Conservation (phyloP, 2,113 vertebrate species). For the Callipepla squamata region DNA sequence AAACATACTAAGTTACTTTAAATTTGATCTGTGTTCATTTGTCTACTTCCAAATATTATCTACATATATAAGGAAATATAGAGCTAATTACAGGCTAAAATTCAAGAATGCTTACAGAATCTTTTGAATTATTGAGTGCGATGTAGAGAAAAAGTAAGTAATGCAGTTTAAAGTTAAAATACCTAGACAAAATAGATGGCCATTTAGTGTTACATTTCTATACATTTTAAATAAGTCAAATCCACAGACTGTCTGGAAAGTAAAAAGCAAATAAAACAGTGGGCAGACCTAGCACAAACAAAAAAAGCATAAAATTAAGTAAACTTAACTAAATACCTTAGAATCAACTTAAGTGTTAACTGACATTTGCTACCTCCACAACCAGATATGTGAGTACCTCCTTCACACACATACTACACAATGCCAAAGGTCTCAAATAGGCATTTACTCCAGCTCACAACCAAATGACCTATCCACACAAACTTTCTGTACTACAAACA, state of each 20-base stretch:
- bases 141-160: not conserved
- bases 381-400: fast-evolving
- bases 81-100: not conserved
- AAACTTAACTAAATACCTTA: not conserved
- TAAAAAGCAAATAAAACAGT: not conserved
- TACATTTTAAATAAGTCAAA: not conserved
- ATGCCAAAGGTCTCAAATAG: not conserved
- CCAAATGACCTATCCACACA: not conserved
- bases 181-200: not conserved
- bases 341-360: not conserved
- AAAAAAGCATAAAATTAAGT: not conserved
- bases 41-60: not conserved
- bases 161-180: not conserved
- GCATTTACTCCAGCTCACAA: not conserved
- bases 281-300: not conserved
- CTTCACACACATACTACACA: not conserved
- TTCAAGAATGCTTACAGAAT: not conserved
- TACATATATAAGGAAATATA: not conserved
- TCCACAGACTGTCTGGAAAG: not conserved
- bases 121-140: not conserved
- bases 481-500: not conserved
- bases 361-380: not conserved
- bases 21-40: not conserved
- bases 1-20: not conserved
- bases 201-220: not conserved